These are phyloP conservation scores for Conger conger DNA, from an alignment of 2,113 vertebrate species.

Conservation along the genomic window DNA sequence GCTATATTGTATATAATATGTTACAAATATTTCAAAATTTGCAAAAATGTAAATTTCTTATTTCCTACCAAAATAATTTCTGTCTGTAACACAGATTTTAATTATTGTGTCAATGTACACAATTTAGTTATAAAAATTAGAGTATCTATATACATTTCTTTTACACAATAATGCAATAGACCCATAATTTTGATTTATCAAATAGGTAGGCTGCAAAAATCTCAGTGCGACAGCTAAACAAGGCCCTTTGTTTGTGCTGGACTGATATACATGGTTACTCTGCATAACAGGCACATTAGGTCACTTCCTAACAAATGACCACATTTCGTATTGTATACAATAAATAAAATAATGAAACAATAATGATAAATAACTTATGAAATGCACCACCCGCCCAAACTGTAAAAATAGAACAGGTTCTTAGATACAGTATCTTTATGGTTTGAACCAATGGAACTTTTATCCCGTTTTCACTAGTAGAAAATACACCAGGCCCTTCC, in stretches of 20 bases:
- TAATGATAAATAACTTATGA: conserved; percentile 63
- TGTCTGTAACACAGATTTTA: conserved; percentile 70
- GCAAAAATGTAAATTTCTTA: conserved; percentile 65
- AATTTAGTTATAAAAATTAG: conserved; percentile 70
- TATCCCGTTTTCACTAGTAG: conserved; percentile 41
- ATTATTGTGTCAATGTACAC: conserved; percentile 64
- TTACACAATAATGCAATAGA: conserved; percentile 61
- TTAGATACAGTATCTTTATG: conserved; percentile 67
- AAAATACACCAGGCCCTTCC: not conserved
- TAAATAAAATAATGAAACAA: conserved; percentile 73
- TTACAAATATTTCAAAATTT: conserved; percentile 64
- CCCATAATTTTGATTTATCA: conserved; percentile 63
- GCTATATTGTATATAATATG: conserved; percentile 68
- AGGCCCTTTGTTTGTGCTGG: conserved; percentile 50
- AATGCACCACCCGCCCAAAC: conserved; percentile 39
- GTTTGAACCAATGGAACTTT: conserved; percentile 36
- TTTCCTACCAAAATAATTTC: conserved; percentile 75
- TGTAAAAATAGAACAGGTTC: conserved; percentile 57
- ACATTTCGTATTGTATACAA: conserved; percentile 63
- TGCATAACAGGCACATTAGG: conserved; percentile 71
- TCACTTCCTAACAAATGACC: conserved; percentile 64
- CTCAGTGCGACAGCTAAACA: conserved; percentile 65
- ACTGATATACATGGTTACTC: conserved; percentile 53
- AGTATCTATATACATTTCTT: conserved; percentile 55
- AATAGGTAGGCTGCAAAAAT: conserved; percentile 66